A percentile compares a stretch with the other conserved stretches of the same genome.
phyloP scores from a whole-genome alignment of 2,113 vertebrate species.

The Clarias gariepinus region DNA sequence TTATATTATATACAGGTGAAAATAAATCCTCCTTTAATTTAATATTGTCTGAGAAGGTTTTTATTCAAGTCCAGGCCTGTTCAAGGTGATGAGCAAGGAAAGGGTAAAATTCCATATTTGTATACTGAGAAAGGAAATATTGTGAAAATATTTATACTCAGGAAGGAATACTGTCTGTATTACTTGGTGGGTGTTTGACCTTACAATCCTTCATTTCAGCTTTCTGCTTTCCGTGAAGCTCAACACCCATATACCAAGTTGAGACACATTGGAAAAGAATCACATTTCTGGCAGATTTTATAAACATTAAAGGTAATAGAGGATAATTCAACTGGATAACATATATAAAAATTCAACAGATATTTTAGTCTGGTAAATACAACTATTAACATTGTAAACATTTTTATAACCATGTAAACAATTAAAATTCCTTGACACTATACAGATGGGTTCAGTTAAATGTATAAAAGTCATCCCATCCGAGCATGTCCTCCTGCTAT shows the following conservation, averaged over 20 bases:
- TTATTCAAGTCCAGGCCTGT: background rate
- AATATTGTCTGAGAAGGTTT: background rate
- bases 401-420: background rate
- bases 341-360: background rate
- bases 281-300: background rate
- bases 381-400: background rate
- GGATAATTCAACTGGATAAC: background rate
- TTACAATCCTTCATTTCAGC: background rate
- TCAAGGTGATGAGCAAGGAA: background rate
- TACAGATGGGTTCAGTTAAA: background rate
- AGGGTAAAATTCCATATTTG: background rate
- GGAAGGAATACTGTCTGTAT: constrained; percentile 29
- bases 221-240: background rate
- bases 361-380: background rate
- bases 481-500: background rate
- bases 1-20: background rate
- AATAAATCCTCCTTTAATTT: background rate
- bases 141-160: constrained; percentile 10
- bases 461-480: background rate
- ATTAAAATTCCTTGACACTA: background rate
- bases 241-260: background rate
- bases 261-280: background rate
- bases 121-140: constrained; percentile 6
- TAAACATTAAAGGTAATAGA: background rate
- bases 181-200: constrained; percentile 1